phyloP scores from a whole-genome alignment of 2,888 invertebrate genomes.

The Catocala sponsa region DNA sequence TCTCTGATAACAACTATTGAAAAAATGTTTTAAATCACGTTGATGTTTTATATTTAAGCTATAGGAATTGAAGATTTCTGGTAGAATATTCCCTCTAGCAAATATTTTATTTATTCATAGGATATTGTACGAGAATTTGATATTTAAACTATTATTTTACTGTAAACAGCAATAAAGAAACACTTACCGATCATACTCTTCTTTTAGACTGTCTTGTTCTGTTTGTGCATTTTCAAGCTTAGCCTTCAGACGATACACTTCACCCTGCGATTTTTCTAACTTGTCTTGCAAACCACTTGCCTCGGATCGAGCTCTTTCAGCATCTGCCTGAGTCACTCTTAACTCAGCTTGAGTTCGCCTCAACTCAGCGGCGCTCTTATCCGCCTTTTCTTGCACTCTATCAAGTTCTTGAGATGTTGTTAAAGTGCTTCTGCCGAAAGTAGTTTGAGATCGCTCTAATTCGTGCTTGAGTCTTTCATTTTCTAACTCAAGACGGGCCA shows the following conservation, averaged over 20 bases:
- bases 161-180: background rate
- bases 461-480: constrained; percentile 96
- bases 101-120: too few species aligned
- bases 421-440: constrained; percentile 94
- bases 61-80: too few species aligned
- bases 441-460: constrained; percentile 94
- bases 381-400: constrained; percentile 94
- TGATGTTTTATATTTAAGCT: too few species aligned
- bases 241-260: constrained; percentile 97
- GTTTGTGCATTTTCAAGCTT: constrained; percentile 98
- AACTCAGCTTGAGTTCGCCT: constrained; percentile 96
- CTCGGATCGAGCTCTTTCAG: constrained; percentile 94
- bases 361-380: constrained; percentile 94
- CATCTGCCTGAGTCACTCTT: constrained; percentile 96
- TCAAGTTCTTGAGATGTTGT: constrained; percentile 95
- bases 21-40: too few species aligned
- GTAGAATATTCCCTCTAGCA: too few species aligned
- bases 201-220: constrained; percentile 96
- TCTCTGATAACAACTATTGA: too few species aligned
- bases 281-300: constrained; percentile 96
- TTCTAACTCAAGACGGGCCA: constrained; percentile 95
- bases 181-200: constrained; percentile 93
- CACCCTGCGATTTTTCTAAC: constrained; percentile 97
- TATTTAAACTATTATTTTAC: too few species aligned
- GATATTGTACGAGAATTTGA: too few species aligned